Percentiles rank a stretch among this genome's conserved stretches.
Evolutionary conservation across 2,888 invertebrate genomes (phyloP).

Genomic region (Polydesmus complanatus): DNA sequence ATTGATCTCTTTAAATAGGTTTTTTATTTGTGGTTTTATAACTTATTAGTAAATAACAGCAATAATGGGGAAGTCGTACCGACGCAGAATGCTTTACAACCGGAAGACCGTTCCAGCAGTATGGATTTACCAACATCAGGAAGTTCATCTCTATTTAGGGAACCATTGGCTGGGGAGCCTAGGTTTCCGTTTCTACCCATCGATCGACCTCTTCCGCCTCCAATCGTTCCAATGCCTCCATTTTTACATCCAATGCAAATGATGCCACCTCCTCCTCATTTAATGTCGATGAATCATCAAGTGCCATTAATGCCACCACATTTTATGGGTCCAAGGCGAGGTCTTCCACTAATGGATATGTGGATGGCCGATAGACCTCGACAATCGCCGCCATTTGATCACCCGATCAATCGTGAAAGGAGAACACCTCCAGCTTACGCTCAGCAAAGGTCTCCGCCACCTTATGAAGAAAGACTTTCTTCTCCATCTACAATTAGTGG

Average conservation of each 20-base stretch:
- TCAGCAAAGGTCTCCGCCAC: background rate
- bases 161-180: background rate
- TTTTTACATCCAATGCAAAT: background rate
- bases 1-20: background rate
- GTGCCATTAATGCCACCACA: background rate
- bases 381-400: background rate
- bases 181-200: slow-evolving; percentile 1
- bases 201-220: slow-evolving; percentile 10
- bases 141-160: slow-evolving; percentile 6
- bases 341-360: background rate
- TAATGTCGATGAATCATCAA: background rate
- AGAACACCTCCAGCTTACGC: background rate
- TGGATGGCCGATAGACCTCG: background rate
- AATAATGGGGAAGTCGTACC: slow-evolving; percentile 4
- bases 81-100: background rate
- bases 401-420: background rate
- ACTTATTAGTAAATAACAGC: background rate
- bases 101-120: slow-evolving; percentile 4
- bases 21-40: background rate
- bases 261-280: slow-evolving; percentile 4
- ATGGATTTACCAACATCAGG: slow-evolving; percentile 12
- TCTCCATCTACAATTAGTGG: background rate
- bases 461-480: background rate
- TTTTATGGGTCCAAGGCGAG: slow-evolving; percentile 1
- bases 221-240: background rate